Percentiles rank a stretch among this genome's conserved stretches.
Conservation (phyloP, 2,113 vertebrate genomes). For the Phocoena sinus region DNA sequence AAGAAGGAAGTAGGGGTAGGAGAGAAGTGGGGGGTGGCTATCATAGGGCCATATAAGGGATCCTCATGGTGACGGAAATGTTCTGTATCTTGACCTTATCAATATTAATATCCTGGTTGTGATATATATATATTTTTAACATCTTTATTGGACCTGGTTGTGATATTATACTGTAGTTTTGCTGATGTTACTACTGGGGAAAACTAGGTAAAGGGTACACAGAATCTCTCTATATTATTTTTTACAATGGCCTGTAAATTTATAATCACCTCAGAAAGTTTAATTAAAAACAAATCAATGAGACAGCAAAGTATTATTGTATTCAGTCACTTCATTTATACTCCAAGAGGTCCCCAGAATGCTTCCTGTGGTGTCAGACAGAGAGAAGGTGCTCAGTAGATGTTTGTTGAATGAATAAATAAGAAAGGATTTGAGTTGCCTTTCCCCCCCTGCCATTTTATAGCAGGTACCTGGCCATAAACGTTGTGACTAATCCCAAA, state of each 20-base stretch:
- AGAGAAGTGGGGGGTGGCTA: not conserved
- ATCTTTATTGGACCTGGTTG: not conserved
- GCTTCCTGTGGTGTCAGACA: not conserved
- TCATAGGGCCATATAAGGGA: not conserved
- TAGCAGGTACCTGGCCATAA: not conserved
- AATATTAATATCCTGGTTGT: not conserved
- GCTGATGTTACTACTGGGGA: not conserved
- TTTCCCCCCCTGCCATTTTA: not conserved
- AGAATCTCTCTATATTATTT: not conserved
- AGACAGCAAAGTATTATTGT: not conserved
- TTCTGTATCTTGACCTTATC: not conserved
- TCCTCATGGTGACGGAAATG: not conserved
- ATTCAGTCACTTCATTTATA: not conserved
- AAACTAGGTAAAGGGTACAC: not conserved
- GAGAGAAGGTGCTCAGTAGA: not conserved
- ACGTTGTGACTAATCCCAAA: not conserved
- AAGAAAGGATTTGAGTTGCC: not conserved
- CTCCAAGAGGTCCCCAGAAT: not conserved
- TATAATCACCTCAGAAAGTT: not conserved
- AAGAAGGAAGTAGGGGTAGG: not conserved
- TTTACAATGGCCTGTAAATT: not conserved
- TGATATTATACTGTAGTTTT: not conserved
- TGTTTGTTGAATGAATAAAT: not conserved
- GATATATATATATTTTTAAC: not conserved
- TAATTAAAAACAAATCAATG: not conserved